Conservation (phyloP, 2,113 vertebrate species). For the Pholis gunnellus region DNA sequence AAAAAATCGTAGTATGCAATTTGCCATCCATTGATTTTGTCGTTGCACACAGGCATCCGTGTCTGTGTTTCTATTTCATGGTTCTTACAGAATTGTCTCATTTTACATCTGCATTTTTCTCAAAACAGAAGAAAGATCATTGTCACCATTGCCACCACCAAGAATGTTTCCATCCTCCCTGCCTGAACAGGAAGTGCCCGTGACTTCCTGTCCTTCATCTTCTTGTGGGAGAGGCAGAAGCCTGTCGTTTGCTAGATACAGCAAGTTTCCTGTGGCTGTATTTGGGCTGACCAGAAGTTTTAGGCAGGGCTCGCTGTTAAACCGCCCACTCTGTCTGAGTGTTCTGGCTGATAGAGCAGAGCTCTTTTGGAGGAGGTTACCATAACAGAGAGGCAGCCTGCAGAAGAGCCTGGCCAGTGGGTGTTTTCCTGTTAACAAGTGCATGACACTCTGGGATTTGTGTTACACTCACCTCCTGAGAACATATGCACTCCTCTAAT, state of each 20-base stretch:
- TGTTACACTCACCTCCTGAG: slow-evolving; percentile 11
- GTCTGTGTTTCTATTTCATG: slow-evolving; percentile 21
- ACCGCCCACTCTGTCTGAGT: slow-evolving; percentile 60
- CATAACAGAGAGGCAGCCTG: slow-evolving; percentile 72
- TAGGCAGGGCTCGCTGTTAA: slow-evolving; percentile 46
- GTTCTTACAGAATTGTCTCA: slow-evolving; percentile 34
- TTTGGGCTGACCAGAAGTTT: slow-evolving; percentile 38
- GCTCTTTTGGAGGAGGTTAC: slow-evolving; percentile 77
- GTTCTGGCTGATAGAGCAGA: slow-evolving; percentile 61
- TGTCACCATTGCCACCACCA: neutral
- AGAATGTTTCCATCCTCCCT: slow-evolving; percentile 49
- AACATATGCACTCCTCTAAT: slow-evolving; percentile 18
- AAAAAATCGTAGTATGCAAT: slow-evolving; percentile 12
- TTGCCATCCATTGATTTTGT: slow-evolving; percentile 45
- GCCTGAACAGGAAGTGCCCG: slow-evolving; percentile 70
- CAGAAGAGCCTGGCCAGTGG: slow-evolving; percentile 39
- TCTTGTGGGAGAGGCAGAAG: slow-evolving; percentile 51
- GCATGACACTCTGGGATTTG: slow-evolving; percentile 46
- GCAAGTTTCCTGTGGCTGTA: slow-evolving; percentile 66
- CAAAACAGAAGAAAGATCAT: neutral
- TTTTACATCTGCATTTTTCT: slow-evolving; percentile 15
- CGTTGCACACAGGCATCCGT: neutral
- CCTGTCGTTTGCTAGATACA: slow-evolving; percentile 62
- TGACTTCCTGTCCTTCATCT: slow-evolving; percentile 67
- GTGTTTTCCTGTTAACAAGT: slow-evolving; percentile 71